These are phyloP conservation scores for Rhinichthys klamathensis DNA, from an alignment of 2,113 vertebrate species.

Conservation along the genomic window DNA sequence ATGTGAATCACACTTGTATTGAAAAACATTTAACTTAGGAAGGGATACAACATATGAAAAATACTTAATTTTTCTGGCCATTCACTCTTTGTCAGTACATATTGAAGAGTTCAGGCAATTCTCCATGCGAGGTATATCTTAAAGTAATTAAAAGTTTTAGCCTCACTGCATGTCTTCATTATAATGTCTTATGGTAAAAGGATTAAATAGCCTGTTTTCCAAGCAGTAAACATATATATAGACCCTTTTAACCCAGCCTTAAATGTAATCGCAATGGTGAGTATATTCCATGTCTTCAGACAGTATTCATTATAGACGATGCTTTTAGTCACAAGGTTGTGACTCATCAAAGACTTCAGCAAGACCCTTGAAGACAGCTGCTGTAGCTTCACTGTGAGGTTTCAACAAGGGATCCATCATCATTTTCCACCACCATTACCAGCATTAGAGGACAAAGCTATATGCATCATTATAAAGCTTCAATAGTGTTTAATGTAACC, in stretches of 20 bases:
- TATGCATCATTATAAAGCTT: constrained; percentile 54
- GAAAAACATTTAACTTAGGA: neutral
- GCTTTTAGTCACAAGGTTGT: constrained; percentile 60
- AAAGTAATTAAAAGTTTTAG: neutral
- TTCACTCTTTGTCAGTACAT: neutral
- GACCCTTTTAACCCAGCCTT: constrained; percentile 50
- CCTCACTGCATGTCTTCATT: neutral
- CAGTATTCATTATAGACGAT: constrained; percentile 63
- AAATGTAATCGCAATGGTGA: constrained; percentile 59
- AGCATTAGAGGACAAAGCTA: constrained; percentile 48
- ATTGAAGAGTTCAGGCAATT: neutral
- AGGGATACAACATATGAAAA: neutral
- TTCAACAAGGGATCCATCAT: constrained; percentile 67
- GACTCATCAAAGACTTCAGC: constrained; percentile 57
- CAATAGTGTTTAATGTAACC: constrained; percentile 41
- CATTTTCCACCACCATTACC: constrained; percentile 59
- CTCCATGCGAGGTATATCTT: neutral
- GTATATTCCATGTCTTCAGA: constrained; percentile 62
- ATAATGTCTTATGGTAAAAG: neutral
- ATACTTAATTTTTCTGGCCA: neutral
- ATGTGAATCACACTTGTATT: neutral
- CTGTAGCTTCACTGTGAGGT: constrained; percentile 54
- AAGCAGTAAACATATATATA: neutral
- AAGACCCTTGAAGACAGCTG: constrained; percentile 55
- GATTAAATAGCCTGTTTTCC: neutral